A percentile compares a stretch with the other conserved stretches of the same genome.
These are phyloP conservation scores for Anisognathus igniventris DNA, from an alignment of 2,797 vertebrate genomes.

Conservation along the genomic window DNA sequence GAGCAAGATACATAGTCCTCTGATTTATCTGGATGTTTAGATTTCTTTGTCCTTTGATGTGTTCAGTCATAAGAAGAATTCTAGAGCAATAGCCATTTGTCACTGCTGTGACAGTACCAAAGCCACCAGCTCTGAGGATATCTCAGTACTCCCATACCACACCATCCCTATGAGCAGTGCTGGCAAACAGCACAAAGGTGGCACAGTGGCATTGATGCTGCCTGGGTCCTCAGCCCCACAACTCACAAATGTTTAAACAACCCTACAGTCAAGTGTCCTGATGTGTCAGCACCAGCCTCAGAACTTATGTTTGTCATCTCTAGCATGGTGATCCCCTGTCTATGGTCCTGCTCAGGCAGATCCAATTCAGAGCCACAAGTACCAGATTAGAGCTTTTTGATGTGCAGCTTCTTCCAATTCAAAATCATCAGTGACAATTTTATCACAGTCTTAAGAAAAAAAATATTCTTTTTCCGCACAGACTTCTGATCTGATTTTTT, in stretches of 20 bases:
- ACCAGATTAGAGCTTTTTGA: not conserved
- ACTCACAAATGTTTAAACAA: not conserved
- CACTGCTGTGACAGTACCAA: not conserved
- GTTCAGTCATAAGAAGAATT: not conserved
- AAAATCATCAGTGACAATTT: not conserved
- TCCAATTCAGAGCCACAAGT: not conserved
- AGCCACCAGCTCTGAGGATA: not conserved
- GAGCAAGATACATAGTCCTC: not conserved
- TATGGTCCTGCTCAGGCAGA: not conserved
- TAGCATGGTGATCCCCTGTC: not conserved
- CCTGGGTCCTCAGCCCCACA: not conserved
- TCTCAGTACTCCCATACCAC: not conserved
- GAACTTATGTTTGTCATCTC: not conserved
- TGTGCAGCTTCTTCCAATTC: not conserved
- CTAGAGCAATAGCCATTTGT: not conserved
- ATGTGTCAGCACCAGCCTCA: not conserved
- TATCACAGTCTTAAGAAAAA: not conserved
- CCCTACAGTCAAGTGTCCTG: not conserved
- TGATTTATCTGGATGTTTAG: not conserved
- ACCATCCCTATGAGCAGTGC: not conserved
- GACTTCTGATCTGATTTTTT: not conserved
- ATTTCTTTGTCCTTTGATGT: not conserved
- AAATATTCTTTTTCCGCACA: not conserved
- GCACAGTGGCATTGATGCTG: rapidly evolving
- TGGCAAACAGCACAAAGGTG: not conserved